Conservation (phyloP, 1,140 invertebrate genomes). For the Cecropterus lyciades region DNA sequence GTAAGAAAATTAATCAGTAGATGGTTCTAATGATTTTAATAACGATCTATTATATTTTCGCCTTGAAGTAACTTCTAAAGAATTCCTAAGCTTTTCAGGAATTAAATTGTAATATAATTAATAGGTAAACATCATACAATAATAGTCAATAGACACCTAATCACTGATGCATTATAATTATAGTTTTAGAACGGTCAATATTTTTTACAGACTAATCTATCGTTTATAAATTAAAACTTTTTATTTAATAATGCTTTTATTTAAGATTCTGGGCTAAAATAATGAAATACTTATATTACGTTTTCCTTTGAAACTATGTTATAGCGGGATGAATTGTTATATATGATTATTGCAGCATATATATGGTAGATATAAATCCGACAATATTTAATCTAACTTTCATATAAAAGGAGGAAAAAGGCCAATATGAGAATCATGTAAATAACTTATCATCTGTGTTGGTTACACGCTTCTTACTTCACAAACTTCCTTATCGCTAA, state of each 20-base stretch:
- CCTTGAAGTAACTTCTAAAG: slow-evolving; percentile 1
- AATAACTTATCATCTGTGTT: slow-evolving; percentile 31
- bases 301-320: background rate
- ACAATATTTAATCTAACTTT: slow-evolving; percentile 12
- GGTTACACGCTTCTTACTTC: slow-evolving; percentile 23
- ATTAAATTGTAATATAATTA: background rate
- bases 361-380: background rate
- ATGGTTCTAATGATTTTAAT: too few species aligned
- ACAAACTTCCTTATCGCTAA: slow-evolving; percentile 32
- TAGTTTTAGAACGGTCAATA: slow-evolving; percentile 1
- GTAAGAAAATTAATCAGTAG: background rate
- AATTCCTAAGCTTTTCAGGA: background rate
- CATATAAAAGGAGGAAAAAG: slow-evolving; percentile 30
- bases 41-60: background rate
- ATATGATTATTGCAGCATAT: background rate
- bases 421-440: slow-evolving; percentile 27
- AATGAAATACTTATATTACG: background rate
- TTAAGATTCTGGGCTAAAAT: background rate
- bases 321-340: background rate
- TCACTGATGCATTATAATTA: slow-evolving; percentile 11
- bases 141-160: slow-evolving; percentile 1
- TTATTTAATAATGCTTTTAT: background rate
- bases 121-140: background rate
- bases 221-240: background rate
- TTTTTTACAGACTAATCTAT: background rate